phyloP scores from a whole-genome alignment of 2,888 invertebrate species.

The Cylindroiulus punctatus region DNA sequence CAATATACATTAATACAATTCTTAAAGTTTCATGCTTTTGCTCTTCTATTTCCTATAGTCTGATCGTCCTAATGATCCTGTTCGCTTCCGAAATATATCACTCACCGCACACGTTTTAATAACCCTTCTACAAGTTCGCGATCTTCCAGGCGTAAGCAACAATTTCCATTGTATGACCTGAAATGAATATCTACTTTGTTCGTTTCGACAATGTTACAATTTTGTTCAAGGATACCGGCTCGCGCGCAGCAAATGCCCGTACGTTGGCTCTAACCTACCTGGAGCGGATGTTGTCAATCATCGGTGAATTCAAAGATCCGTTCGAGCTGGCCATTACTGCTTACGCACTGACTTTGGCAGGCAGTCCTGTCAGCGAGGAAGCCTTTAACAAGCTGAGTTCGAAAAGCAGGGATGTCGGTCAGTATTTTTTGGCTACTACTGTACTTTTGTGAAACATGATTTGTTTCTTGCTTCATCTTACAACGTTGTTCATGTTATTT shows the following conservation, averaged over 20 bases:
- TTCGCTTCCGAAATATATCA: conserved; percentile 76
- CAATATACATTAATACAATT: background rate
- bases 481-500: conserved; percentile 6
- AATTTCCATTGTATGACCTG: background rate
- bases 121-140: conserved; percentile 80
- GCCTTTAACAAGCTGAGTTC: conserved; percentile 79
- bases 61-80: conserved; percentile 59
- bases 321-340: conserved; percentile 90
- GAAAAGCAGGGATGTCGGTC: conserved; percentile 76
- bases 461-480: background rate
- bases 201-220: conserved; percentile 37
- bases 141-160: conserved; percentile 73
- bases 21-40: background rate
- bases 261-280: conserved; percentile 81
- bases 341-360: conserved; percentile 83
- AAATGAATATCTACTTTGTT: background rate
- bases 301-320: conserved; percentile 77
- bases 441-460: too few relatives aligned
- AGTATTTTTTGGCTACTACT: too few relatives aligned
- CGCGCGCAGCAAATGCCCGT: conserved; percentile 80
- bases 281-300: conserved; percentile 81
- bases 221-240: conserved; percentile 70
- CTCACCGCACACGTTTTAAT: conserved; percentile 94
- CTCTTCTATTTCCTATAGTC: conserved; percentile 53
- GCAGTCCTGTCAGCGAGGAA: conserved; percentile 85